Evolutionary conservation across 2,888 invertebrate genomes (phyloP).

Genomic region (Patella caerulea): DNA sequence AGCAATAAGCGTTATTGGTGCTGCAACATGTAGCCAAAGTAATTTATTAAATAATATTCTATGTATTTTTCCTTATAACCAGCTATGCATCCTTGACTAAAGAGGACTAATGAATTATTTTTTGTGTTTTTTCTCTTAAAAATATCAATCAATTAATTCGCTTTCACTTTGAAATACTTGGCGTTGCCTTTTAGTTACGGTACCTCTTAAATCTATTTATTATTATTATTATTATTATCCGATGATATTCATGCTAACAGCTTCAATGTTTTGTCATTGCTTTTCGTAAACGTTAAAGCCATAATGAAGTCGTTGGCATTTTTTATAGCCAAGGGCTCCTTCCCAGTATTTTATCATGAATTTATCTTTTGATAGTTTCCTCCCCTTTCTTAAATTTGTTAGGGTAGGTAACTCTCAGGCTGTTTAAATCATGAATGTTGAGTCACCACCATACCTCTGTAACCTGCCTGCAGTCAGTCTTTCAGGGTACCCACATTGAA

Average conservation of each 20-base stretch:
- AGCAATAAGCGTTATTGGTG: constrained; percentile 10
- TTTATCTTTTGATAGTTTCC: neutral
- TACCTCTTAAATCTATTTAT: too few relatives aligned
- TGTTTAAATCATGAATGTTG: constrained; percentile 2
- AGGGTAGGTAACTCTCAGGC: neutral
- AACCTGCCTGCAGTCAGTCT: constrained; percentile 3
- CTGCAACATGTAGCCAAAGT: constrained; percentile 9
- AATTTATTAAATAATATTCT: constrained; percentile 1
- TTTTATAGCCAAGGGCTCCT: neutral
- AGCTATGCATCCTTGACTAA: constrained; percentile 7
- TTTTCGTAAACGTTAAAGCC: constrained; percentile 1
- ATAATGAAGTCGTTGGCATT: constrained; percentile 7
- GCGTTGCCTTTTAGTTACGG: too few relatives aligned
- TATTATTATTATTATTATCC: too few relatives aligned
- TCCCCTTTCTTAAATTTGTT: neutral
- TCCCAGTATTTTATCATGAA: constrained; percentile 9
- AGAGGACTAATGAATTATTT: neutral
- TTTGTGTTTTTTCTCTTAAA: neutral
- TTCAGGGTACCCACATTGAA: neutral
- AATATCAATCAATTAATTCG: too few relatives aligned
- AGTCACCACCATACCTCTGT: constrained; percentile 12
- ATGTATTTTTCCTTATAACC: constrained; percentile 8
- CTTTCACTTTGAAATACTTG: too few relatives aligned
- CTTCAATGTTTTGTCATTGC: neutral
- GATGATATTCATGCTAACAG: neutral